Evolutionary conservation across 2,113 vertebrate species (phyloP).

Genomic region (Xenus cinereus): DNA sequence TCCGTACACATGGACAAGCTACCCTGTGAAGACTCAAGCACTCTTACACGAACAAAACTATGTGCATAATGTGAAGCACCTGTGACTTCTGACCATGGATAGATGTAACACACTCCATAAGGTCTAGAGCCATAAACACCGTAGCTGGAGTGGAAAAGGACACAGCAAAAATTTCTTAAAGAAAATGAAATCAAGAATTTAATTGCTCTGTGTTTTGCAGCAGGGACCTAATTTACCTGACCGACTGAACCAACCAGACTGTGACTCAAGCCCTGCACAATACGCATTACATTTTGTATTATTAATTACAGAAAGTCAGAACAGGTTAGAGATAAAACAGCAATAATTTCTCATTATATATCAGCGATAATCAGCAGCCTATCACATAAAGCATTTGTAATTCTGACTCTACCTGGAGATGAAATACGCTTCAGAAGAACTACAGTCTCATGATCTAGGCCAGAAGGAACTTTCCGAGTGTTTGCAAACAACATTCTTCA

Average conservation of each 20-base stretch:
- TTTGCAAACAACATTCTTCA: neutral
- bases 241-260: neutral
- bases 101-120: neutral
- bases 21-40: neutral
- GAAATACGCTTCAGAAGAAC: neutral
- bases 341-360: neutral
- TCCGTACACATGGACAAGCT: neutral
- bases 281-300: neutral
- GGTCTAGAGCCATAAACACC: neutral
- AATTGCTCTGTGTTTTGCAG: neutral
- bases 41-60: neutral
- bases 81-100: neutral
- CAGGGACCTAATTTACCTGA: neutral
- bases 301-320: neutral
- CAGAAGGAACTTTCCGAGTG: neutral
- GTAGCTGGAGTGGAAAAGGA: neutral
- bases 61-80: neutral
- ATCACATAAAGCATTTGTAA: neutral
- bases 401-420: neutral
- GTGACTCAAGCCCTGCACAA: neutral
- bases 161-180: neutral
- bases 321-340: neutral
- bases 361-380: neutral
- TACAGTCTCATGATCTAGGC: neutral
- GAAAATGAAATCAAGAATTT: neutral